A percentile compares a stretch with the other conserved stretches of the same genome.
These are phyloP conservation scores for Lerista edwardsae DNA, from an alignment of 2,797 vertebrate genomes.

Conservation along the genomic window DNA sequence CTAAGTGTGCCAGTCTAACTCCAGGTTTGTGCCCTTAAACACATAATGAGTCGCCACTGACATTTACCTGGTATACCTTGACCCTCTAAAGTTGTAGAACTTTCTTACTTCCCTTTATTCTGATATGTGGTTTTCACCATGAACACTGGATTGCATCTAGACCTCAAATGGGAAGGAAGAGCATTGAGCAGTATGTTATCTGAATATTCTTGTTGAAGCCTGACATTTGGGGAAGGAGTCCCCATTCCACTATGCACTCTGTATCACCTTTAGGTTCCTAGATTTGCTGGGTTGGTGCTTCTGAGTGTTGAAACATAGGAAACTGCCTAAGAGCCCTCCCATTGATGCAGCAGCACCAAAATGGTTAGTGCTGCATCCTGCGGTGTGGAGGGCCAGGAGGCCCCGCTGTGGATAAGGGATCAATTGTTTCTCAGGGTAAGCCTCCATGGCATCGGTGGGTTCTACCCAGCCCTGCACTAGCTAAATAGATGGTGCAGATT, in stretches of 20 bases:
- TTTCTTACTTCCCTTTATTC: background rate
- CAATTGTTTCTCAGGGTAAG: no score
- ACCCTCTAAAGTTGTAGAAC: background rate
- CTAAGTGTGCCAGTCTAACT: no score
- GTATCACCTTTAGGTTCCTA: constrained; percentile 5
- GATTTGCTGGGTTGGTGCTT: background rate
- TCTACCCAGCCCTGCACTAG: no score
- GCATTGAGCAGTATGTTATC: background rate
- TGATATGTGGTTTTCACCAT: background rate
- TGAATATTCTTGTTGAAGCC: background rate
- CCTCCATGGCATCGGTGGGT: no score
- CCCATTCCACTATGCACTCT: background rate
- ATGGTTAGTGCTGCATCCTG: no score
- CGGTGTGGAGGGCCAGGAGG: no score
- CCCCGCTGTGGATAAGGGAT: no score
- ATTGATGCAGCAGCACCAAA: no score
- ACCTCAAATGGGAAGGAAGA: background rate
- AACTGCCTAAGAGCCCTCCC: no score
- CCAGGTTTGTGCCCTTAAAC: no score
- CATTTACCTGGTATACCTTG: background rate
- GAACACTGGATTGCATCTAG: background rate
- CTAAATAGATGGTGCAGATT: no score
- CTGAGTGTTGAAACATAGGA: background rate
- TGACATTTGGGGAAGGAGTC: background rate
- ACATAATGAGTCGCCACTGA: background rate